A percentile compares a stretch with the other conserved stretches of the same genome.
phyloP scores from a whole-genome alignment of 2,888 invertebrate species.

The Sussaba pulchella region DNA sequence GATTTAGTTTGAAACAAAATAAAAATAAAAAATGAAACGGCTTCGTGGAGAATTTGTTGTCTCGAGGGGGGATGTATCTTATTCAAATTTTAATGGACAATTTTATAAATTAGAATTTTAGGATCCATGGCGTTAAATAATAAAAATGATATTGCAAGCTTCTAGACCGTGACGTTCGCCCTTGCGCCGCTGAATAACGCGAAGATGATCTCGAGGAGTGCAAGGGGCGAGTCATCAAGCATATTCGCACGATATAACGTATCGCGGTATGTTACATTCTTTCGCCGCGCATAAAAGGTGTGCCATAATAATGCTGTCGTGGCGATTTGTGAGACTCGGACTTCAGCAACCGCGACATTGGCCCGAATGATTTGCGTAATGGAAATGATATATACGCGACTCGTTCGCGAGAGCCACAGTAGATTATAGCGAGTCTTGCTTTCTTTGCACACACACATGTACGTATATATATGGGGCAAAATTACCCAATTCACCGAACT shows the following conservation, averaged over 20 bases:
- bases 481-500: too few relatives aligned
- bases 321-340: slow-evolving; percentile 76
- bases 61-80: too few relatives aligned
- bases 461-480: too few relatives aligned
- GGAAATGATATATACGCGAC: slow-evolving; percentile 72
- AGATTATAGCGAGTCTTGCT: slow-evolving; percentile 29
- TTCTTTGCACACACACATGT: slow-evolving; percentile 6
- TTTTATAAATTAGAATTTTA: background rate
- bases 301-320: slow-evolving; percentile 52
- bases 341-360: slow-evolving; percentile 66
- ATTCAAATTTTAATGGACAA: too few relatives aligned
- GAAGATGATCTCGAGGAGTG: background rate
- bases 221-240: slow-evolving; percentile 31
- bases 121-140: background rate
- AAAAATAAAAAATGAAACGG: too few relatives aligned
- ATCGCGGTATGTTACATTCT: background rate
- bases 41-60: too few relatives aligned
- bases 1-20: too few relatives aligned
- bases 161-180: background rate
- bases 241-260: slow-evolving; percentile 5
- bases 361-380: slow-evolving; percentile 77
- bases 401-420: slow-evolving; percentile 27
- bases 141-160: slow-evolving; percentile 5
- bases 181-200: background rate
- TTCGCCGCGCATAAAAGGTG: slow-evolving; percentile 23